Conservation (phyloP, 2,888 invertebrate species). For the Macropis europaea region DNA sequence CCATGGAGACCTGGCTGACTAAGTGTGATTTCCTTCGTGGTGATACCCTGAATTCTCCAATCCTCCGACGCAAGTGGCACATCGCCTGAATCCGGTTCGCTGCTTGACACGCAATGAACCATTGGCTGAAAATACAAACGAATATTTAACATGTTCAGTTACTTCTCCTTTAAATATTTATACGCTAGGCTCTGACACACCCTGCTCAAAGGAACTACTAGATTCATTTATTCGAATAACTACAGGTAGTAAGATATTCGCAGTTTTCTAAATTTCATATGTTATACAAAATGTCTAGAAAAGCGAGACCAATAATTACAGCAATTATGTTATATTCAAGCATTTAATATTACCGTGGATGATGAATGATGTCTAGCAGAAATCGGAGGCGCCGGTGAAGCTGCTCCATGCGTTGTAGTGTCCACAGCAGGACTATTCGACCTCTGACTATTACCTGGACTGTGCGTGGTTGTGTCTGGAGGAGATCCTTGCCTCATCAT, state of each 20-base stretch:
- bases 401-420: constrained; percentile 78
- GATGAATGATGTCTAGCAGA: constrained; percentile 73
- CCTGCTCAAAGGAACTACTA: no score
- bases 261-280: no score
- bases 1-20: constrained; percentile 71
- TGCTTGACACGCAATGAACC: constrained; percentile 94
- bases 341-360: constrained; percentile 66
- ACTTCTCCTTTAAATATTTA: no score
- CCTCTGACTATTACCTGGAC: constrained; percentile 82
- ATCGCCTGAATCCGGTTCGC: constrained; percentile 88
- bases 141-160: not conserved
- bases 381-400: constrained; percentile 76
- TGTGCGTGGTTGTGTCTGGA: constrained; percentile 92
- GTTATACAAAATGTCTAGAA: no score
- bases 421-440: constrained; percentile 78
- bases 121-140: constrained; percentile 82
- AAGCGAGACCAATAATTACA: no score
- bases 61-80: constrained; percentile 71
- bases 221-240: no score
- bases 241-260: no score
- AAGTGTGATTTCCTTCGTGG: constrained; percentile 73
- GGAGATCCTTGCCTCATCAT: constrained; percentile 83
- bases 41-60: constrained; percentile 74
- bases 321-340: not conserved
- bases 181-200: no score